A percentile compares a stretch with the other conserved stretches of the same genome.
These are phyloP conservation scores for Dermatophagoides farinae DNA, from an alignment of 1,140 invertebrate species.

Conservation along the genomic window DNA sequence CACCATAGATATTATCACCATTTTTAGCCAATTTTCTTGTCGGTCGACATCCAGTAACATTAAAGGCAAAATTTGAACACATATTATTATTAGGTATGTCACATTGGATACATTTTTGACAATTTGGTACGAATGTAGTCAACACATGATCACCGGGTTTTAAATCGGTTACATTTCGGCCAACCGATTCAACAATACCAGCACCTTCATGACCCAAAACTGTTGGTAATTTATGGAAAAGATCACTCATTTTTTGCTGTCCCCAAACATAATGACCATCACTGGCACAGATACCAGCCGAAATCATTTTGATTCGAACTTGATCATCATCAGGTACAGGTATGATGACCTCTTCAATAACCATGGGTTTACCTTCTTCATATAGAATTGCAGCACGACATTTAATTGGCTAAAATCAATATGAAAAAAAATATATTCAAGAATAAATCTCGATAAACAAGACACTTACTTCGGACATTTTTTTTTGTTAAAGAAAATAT, in stretches of 20 bases:
- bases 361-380: slow-evolving; percentile 24
- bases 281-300: slow-evolving; percentile 17
- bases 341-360: slow-evolving; percentile 32
- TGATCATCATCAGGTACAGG: slow-evolving; percentile 32
- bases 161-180: background rate
- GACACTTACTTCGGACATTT: too few species aligned
- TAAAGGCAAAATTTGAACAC: slow-evolving; percentile 40
- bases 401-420: slow-evolving; percentile 9
- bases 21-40: slow-evolving; percentile 31
- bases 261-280: slow-evolving; percentile 14
- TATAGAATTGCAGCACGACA: slow-evolving; percentile 18
- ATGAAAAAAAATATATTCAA: too few species aligned
- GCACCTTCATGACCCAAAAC: slow-evolving; percentile 3
- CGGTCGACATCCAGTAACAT: slow-evolving; percentile 25
- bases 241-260: slow-evolving; percentile 23
- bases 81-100: background rate
- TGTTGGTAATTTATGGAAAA: background rate
- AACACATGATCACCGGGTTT: slow-evolving; percentile 58
- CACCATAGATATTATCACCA: background rate
- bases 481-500: too few species aligned
- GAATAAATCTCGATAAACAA: too few species aligned
- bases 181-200: slow-evolving; percentile 3
- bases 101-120: slow-evolving; percentile 66
- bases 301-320: slow-evolving; percentile 27
- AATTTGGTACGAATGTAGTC: slow-evolving; percentile 84